Percentiles rank a stretch among this genome's conserved stretches.
Conservation (phyloP, 1,140 invertebrate species). For the Dinoponera quadriceps region DNA sequence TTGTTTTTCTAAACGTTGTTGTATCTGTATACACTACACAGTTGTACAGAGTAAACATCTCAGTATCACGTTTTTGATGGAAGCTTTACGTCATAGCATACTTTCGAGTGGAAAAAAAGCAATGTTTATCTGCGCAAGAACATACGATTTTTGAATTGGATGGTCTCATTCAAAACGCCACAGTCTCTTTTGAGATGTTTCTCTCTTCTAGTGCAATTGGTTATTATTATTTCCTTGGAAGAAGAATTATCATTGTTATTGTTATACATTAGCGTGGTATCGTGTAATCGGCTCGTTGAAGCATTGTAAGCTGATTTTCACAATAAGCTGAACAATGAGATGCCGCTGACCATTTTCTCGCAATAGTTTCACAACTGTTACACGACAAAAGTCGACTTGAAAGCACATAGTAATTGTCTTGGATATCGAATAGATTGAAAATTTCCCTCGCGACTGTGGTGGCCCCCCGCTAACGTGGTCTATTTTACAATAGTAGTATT, state of each 20-base stretch:
- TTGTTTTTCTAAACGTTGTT: not conserved
- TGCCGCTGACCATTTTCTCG: too few species aligned
- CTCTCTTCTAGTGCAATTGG: not conserved
- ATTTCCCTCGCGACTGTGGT: conserved; percentile 14
- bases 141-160: not conserved
- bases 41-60: conserved; percentile 1
- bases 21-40: too few species aligned
- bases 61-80: not conserved
- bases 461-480: not conserved
- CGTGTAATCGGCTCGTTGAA: too few species aligned
- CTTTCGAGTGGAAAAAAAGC: not conserved
- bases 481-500: not conserved
- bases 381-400: not conserved
- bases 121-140: not conserved
- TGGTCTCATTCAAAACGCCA: not conserved
- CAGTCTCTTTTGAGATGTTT: not conserved
- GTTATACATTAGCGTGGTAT: too few species aligned
- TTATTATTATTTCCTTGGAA: too few species aligned
- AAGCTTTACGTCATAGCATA: not conserved
- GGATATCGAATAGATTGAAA: not conserved
- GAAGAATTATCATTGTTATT: too few species aligned
- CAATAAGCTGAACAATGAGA: too few species aligned
- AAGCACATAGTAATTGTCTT: not conserved
- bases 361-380: too few species aligned
- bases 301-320: too few species aligned